Evolutionary conservation across 2,888 invertebrate genomes (phyloP), one percentile per base, ranked within the genome.

Genomic region (Drosophila bunnanda): DNA sequence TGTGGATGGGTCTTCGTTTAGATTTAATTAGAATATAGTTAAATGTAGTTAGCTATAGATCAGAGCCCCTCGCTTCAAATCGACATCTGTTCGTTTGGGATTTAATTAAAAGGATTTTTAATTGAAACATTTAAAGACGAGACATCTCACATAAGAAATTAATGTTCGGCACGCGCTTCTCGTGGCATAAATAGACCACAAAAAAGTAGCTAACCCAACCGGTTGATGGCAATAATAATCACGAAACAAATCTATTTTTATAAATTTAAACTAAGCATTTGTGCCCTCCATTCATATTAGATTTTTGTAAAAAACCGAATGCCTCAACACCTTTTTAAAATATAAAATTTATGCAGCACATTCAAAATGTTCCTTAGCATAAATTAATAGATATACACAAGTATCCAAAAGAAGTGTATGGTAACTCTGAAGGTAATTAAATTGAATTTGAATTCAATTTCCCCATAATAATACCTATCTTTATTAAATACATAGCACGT

Each of bases 141-240:
- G 15, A 25, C 44, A 48, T 53, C 61, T 59, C 54, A 38, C 9
- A 55, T 48, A 43, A 44, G 10, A 30, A 65, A 66, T 55, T 56
- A 68, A 75, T 67, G 53, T 12, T 22, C 36, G 60, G 56, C 68
- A 74, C 61, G 56, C 64, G 76, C 60, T 48, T 17, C 30, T 22
- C 44, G 50, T 28, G 55, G 66, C 57, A 69, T 28, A 56, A 68
- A 13, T 43, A 25, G 57, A 32, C 32, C 48, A 20, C 48, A 59
- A 69, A 39, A 60, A n/a, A n/a, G 46, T 38, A 61, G 48, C 56
- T 54, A 52, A 61, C n/a, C 25, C 13, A 84, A 81, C 88, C 82
- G 77, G 82, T 82, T 83, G 22, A 53, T 22, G 46, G 28, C 55
- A 54, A 28, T 38, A 22, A 43, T 41, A 13, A 41, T n/a, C 32